Percentiles rank a stretch among this genome's conserved stretches.
phyloP scores from a whole-genome alignment of 2,113 vertebrate genomes.

The Oenanthe melanoleuca region DNA sequence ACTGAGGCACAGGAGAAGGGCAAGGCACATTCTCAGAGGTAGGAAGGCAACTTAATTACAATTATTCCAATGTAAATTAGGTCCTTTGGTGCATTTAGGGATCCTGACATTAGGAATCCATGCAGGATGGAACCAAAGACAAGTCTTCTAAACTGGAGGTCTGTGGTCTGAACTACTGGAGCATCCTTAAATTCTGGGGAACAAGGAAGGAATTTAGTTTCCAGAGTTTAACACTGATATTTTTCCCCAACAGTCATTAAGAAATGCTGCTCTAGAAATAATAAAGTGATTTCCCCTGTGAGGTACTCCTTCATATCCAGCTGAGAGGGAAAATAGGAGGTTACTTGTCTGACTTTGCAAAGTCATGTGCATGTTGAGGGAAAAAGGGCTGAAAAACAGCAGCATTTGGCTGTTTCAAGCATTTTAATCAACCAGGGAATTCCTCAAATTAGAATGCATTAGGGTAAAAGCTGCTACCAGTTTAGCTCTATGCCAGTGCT shows the following conservation, averaged over 20 bases:
- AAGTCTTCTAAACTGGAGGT: neutral
- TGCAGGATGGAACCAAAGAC: neutral
- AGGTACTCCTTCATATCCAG: neutral
- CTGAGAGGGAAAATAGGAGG: constrained; percentile 43
- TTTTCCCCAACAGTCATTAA: constrained; percentile 28
- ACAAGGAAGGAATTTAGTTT: neutral
- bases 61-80: neutral
- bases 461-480: constrained; percentile 16
- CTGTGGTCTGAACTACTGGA: neutral
- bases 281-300: constrained; percentile 49
- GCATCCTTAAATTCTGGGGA: constrained; percentile 3
- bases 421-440: constrained; percentile 27
- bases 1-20: neutral
- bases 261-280: constrained; percentile 30
- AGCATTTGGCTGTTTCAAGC: neutral
- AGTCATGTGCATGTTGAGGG: neutral
- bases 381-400: constrained; percentile 6
- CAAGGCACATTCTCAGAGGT: neutral
- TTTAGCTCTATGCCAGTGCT: neutral
- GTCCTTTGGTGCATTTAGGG: neutral
- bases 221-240: neutral
- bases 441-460: constrained; percentile 12
- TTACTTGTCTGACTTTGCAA: neutral
- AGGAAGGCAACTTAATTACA: neutral
- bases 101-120: neutral